Evolutionary conservation across 2,113 vertebrate genomes (phyloP), one percentile per base, ranked within the genome.

Genomic region (Myotis brandtii): DNA sequence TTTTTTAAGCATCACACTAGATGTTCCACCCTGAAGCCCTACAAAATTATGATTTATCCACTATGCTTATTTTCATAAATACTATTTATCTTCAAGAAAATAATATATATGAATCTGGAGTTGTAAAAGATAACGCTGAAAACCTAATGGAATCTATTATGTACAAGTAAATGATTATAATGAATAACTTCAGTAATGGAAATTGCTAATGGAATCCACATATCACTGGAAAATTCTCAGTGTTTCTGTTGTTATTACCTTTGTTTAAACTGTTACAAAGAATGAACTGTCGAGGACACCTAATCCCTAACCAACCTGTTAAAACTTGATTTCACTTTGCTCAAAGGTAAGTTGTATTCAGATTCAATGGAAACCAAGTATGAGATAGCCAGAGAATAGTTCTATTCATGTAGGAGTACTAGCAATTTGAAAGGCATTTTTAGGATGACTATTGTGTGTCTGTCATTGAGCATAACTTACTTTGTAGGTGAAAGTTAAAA

Each of bases 41-140:
- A 79, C 27, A 86, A 89, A 93, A 81, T 80, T 83, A 37, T 75
- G 14, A 79, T 67, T 89, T 90, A 62, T 76, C 10, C 40, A 76
- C 20, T 80, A 43, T 25, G 48, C 9, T 93, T 96, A 67, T 76
- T 79, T 93, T 92, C 37, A 75, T 62, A 91, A 93, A 43, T 82
- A 50, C 5, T 76, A 21, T 83, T 86, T 91, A 84, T 80, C 27
- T 37, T 86, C 37, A 72, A 93, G 59, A 81, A 92, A 97, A 90
- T 30, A 86, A 89, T 89, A 81, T 66, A 84, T 76, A 54, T 54
- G 27, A 52, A 96, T 72, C 16, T 76, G 8, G 75, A 86, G 84
- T 84, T 93, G 30, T 87, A 59, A 89, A 82, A 70, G 30, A 46
- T 52, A 88, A 77, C 30, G 52, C 56, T 18, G 79, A 89, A 43